Base-by-base conservation (phyloP, 2,113 vertebrate genomes). In the Chiloscyllium plagiosum region DNA sequence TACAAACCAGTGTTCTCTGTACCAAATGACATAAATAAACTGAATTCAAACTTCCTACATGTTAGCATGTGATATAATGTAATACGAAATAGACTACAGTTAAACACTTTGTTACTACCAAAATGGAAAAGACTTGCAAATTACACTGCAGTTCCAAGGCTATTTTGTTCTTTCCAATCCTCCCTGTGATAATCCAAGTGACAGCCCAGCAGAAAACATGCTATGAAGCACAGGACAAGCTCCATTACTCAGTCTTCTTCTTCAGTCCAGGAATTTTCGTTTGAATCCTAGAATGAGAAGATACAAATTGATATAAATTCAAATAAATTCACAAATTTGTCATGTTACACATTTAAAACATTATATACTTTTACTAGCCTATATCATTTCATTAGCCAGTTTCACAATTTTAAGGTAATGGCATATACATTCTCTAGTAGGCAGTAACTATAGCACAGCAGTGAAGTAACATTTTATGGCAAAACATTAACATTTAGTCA, bases 191-290 rank as follows among this genome's bases (percentile, higher is more conserved):
- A 97, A 97, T 97, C 97, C 97, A 97, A 97, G 97, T 97, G 96
- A 97, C 66, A 94, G 93, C 66, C 93, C 93, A 50, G 42, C 69
- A 95, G 94, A 95, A 42, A 70, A 94, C 94, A 72, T 95, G 94
- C 94, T 68, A 95, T 95, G 69, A 95, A 95, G 96, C 92, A 96
- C 96, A 96, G 95, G 97, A 97, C 96, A 95, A 96, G 96, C 8
- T 90, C 97, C 97, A 98, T 90, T 98, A 99, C 96, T 99, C 99
- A 0, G 98, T 68, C 98, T 99, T 99, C 96, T 98, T 98, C 96
- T 99, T 99, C 97, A 99, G 97, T 94, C 99, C 99, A 4, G 99
- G 99, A 93, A 99, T 98, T 97, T 98, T 99, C 87, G 98, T 98
- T 98, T 99, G 98, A 97, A 99, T 97, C 98, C 99, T 99, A 96